These are phyloP conservation scores for Clarias magur DNA, from an alignment of 2,113 vertebrate species.

Conservation along the genomic window DNA sequence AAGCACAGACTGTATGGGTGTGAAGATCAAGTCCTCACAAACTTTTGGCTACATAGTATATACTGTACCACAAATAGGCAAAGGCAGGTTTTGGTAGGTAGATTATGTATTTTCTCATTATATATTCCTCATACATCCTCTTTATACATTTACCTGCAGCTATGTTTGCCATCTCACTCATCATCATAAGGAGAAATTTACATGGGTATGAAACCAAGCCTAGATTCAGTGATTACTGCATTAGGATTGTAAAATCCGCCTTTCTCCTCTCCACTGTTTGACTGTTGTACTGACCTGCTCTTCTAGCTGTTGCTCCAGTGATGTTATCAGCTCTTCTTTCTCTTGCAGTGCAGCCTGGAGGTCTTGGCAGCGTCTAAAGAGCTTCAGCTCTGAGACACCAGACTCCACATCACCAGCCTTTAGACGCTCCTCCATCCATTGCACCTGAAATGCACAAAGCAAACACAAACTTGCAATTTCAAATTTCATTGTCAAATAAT, in stretches of 20 bases:
- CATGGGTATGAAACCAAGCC: too few species aligned
- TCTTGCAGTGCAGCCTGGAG: conserved; percentile 83
- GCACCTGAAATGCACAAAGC: conserved; percentile 74
- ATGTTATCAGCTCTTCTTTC: conserved; percentile 85
- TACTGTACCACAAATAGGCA: background rate
- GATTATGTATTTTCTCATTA: too few species aligned
- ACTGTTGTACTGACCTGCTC: conserved; percentile 81
- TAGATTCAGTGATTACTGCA: background rate
- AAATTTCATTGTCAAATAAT: conserved; percentile 1
- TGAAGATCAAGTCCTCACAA: too few species aligned
- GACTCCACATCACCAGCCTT: conserved; percentile 85
- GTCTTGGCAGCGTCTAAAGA: conserved; percentile 90
- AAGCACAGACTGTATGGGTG: too few species aligned
- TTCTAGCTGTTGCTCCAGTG: conserved; percentile 88
- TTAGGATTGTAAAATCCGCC: background rate
- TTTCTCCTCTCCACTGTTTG: background rate
- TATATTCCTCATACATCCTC: too few species aligned
- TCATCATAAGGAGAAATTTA: background rate
- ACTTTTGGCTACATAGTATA: background rate
- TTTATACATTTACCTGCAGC: too few species aligned
- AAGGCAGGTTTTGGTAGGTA: too few species aligned
- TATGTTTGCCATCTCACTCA: too few species aligned
- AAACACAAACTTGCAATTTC: conserved; percentile 16
- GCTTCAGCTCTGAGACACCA: conserved; percentile 81
- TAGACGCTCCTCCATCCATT: conserved; percentile 96